Evolutionary conservation across 1,140 invertebrate species (phyloP), one percentile per base, ranked within the genome.

Genomic region (Rhyacophila brunnea): DNA sequence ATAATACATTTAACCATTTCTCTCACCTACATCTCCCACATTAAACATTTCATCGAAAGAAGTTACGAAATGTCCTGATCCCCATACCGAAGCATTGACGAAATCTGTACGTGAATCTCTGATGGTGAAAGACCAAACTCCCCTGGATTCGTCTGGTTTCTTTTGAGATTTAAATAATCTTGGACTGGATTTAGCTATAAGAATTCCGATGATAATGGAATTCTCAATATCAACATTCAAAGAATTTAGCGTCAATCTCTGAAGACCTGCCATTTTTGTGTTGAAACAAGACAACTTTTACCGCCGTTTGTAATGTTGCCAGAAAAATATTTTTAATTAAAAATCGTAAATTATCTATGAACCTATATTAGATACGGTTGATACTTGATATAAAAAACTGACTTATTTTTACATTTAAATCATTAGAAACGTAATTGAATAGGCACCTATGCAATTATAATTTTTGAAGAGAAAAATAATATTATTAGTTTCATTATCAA

Each of bases 41-140:
- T 79, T 74, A 71, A 84, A 87, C 55, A 71, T 78, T 52, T 79
- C 76, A 62, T 81, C 79, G 44, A 84, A 71, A 51, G 79, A 77
- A 18, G 74, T 72, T 3, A 88, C 74, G 62, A 77, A 85, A 60
- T 83, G 80, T 35, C 78, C 70, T 17, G 75, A 77, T 7, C 87
- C 86, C 87, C 87, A 89, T 57, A 83, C 83, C 10, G 85, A 83
- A 1, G 81, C 80, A 69, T 89, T 88, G 34, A 87, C 85, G 18
- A 83, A 85, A 69, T 88, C 84, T 2, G 81, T 66, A 5, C 81
- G 71, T 6, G 85, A 85, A 78, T 89, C 87, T 52, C 87, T 72
- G 6, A 89, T 55, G 1, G 86, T 88, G 66, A 88, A 87, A 59
- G 83, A 84, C 80, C 84, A 88, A 28, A 89, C 86, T 3, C 76